Evolutionary conservation across 1,140 invertebrate species (phyloP).

Genomic region (Anthonomus grandis): DNA sequence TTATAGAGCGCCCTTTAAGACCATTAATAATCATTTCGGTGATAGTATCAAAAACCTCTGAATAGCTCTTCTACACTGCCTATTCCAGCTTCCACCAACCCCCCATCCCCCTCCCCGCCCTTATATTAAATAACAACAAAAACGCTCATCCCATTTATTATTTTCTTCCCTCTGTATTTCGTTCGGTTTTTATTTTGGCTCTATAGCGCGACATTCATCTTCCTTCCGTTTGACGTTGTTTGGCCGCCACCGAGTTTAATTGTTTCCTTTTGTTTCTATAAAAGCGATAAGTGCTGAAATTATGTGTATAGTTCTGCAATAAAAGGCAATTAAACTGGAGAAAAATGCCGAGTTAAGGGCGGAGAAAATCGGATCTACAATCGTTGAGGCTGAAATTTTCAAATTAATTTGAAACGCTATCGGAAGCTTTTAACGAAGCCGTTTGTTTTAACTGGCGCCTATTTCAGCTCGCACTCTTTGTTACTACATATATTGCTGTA

Average conservation of each 20-base stretch:
- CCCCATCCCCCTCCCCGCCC: neutral
- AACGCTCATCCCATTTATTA: conserved; percentile 11
- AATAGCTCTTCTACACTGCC: conserved; percentile 2
- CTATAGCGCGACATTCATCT: conserved; percentile 17
- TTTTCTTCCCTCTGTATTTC: conserved; percentile 17
- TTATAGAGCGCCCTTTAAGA: neutral
- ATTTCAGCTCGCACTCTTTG: no score
- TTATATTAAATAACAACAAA: conserved; percentile 16
- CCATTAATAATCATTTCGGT: conserved; percentile 18
- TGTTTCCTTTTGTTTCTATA: conserved; percentile 10
- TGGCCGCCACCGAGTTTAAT: conserved; percentile 8
- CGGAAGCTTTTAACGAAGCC: no score
- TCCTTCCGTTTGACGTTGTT: conserved; percentile 6
- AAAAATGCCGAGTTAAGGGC: no score
- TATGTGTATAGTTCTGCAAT: conserved; percentile 7
- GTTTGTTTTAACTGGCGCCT: no score
- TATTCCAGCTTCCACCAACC: conserved; percentile 7
- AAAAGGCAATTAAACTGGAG: conserved; percentile 10
- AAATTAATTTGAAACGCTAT: no score
- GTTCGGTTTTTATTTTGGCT: conserved; percentile 15
- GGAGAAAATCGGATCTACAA: no score
- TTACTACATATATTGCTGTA: no score
- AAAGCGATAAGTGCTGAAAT: conserved; percentile 9
- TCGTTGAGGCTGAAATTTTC: no score
- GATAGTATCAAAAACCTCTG: conserved; percentile 10